Evolutionary conservation across 2,113 vertebrate genomes (phyloP).

Genomic region (Sminthopsis crassicaudata): DNA sequence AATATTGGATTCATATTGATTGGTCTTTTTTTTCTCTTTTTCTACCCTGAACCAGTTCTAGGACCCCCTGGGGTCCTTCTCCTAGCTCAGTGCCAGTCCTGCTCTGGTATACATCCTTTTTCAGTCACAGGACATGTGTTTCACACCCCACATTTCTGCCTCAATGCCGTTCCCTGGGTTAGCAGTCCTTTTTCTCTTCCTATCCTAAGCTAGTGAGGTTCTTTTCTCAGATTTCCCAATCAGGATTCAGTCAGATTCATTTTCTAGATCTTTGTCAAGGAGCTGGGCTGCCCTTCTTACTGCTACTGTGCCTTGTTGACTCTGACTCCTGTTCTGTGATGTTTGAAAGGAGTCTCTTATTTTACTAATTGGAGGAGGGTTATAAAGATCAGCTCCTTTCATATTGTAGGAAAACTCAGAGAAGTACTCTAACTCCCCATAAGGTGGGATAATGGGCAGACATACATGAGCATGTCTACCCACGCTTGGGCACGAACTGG

Average conservation of each 20-base stretch:
- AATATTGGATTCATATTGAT: neutral
- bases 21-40: neutral
- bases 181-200: neutral
- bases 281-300: neutral
- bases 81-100: neutral
- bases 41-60: no score
- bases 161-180: neutral
- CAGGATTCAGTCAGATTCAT: neutral
- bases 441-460: neutral
- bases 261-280: neutral
- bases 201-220: neutral
- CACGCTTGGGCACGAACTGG: neutral
- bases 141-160: neutral
- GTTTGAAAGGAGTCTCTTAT: conserved; percentile 30
- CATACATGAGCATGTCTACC: neutral
- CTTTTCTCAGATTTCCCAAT: neutral
- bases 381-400: neutral
- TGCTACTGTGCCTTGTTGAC: neutral
- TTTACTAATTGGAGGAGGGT: conserved; percentile 40
- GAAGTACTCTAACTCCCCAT: neutral
- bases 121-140: neutral
- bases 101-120: neutral
- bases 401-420: conserved; percentile 1
- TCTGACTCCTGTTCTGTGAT: neutral
- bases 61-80: neutral